Evolutionary conservation across 1,140 invertebrate species (phyloP).

Genomic region (Episyrphus balteatus): DNA sequence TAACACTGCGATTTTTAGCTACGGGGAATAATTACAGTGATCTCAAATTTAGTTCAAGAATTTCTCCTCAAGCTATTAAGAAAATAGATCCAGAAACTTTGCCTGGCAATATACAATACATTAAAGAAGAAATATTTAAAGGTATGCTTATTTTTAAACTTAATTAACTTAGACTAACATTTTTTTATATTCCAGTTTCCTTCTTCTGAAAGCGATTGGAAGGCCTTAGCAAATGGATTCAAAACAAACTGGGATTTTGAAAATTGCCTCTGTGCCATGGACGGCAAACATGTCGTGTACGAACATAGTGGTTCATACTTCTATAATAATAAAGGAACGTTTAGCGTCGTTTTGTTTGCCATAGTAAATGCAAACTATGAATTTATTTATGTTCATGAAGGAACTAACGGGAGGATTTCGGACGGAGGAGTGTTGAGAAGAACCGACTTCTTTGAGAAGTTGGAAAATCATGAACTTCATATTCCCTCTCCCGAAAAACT

Average conservation of each 20-base stretch:
- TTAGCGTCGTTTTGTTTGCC: conserved; percentile 38
- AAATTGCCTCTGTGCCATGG: conserved; percentile 31
- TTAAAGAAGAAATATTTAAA: too few species aligned
- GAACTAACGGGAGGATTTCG: conserved; percentile 31
- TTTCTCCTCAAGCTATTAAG: conserved; percentile 3
- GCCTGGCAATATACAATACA: conserved; percentile 10
- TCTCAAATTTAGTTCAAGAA: not conserved
- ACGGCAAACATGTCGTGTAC: conserved; percentile 22
- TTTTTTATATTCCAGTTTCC: conserved; percentile 2
- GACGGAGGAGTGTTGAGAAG: conserved; percentile 37
- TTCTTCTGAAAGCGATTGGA: not conserved
- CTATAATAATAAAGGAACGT: conserved; percentile 38
- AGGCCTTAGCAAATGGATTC: conserved; percentile 10
- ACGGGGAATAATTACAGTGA: conserved; percentile 10
- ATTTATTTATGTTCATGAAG: conserved; percentile 36
- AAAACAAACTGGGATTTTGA: conserved; percentile 27
- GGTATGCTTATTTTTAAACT: too few species aligned
- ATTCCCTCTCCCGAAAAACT: conserved; percentile 21
- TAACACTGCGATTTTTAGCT: conserved; percentile 25
- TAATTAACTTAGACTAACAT: too few species aligned
- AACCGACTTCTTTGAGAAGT: conserved; percentile 10
- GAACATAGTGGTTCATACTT: conserved; percentile 27
- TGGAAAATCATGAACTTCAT: conserved; percentile 5
- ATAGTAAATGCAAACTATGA: conserved; percentile 36
- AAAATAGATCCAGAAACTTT: conserved; percentile 14